Evolutionary conservation across 2,113 vertebrate species (phyloP).

Genomic region (Gracilinanus agilis): DNA sequence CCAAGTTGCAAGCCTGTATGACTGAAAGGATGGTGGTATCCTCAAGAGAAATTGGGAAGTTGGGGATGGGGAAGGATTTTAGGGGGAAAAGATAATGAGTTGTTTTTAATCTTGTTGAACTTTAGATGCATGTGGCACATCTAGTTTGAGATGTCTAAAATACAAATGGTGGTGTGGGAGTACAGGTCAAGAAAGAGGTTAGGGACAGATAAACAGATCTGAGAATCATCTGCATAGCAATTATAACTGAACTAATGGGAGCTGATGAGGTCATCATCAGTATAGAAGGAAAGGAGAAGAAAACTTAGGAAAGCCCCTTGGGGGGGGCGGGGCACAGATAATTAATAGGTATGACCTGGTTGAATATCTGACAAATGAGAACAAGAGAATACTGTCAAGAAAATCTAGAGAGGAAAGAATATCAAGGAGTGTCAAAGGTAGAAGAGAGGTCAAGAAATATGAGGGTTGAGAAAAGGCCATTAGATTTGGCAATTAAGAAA

Average conservation of each 20-base stretch:
- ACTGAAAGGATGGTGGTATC: no score
- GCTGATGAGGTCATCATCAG: neutral
- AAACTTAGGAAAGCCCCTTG: neutral
- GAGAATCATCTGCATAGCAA: neutral
- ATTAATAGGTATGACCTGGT: neutral
- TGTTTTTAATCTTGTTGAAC: neutral
- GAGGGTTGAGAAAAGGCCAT: no score
- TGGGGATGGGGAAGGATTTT: neutral
- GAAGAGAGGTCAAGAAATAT: no score
- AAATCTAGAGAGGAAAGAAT: no score
- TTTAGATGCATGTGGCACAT: neutral
- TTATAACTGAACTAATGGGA: neutral
- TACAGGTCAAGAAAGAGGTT: neutral
- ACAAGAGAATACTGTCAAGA: neutral
- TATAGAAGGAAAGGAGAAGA: neutral
- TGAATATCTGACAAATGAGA: neutral
- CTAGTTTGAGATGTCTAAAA: neutral
- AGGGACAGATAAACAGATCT: no score
- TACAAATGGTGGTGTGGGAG: neutral
- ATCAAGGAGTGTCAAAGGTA: no score
- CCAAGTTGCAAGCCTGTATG: neutral
- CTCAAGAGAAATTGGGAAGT: neutral
- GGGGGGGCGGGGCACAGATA: neutral
- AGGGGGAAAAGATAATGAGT: neutral
- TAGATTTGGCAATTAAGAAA: no score